phyloP scores from a whole-genome alignment of 2,113 vertebrate species.

The Orthonyx spaldingii region DNA sequence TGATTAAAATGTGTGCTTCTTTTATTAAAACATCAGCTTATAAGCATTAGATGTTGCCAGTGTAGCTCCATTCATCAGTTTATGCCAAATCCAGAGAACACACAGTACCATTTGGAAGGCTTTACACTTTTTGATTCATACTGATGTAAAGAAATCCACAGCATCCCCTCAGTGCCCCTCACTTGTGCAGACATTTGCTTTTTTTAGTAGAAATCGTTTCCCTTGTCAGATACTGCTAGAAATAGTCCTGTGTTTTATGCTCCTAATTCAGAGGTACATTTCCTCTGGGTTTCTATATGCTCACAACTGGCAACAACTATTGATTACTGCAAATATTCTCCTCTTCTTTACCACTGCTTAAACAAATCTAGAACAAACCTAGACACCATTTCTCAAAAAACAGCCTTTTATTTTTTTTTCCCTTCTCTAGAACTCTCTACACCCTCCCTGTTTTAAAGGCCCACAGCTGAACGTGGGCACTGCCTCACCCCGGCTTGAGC shows the following conservation, averaged over 20 bases:
- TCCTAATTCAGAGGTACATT: neutral
- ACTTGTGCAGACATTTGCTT: neutral
- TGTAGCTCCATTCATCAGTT: neutral
- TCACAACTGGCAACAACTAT: neutral
- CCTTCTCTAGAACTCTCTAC: neutral
- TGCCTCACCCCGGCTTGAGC: neutral
- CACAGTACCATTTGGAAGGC: neutral
- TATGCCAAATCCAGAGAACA: neutral
- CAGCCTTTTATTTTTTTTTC: neutral
- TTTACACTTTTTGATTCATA: neutral
- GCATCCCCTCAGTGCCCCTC: neutral
- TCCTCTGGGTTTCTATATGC: neutral
- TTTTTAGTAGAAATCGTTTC: rapidly evolving
- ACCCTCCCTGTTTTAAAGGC: neutral
- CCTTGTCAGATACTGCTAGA: neutral
- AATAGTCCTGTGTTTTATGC: neutral
- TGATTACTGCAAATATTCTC: neutral
- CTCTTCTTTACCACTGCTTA: neutral
- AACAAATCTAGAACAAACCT: neutral
- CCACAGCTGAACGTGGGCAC: neutral
- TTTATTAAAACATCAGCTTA: neutral
- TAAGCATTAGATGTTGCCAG: neutral
- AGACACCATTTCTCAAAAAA: neutral
- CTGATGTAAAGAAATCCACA: neutral
- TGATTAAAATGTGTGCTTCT: neutral